Evolutionary conservation across 2,113 vertebrate genomes (phyloP).

Genomic region (Isurus oxyrinchus): DNA sequence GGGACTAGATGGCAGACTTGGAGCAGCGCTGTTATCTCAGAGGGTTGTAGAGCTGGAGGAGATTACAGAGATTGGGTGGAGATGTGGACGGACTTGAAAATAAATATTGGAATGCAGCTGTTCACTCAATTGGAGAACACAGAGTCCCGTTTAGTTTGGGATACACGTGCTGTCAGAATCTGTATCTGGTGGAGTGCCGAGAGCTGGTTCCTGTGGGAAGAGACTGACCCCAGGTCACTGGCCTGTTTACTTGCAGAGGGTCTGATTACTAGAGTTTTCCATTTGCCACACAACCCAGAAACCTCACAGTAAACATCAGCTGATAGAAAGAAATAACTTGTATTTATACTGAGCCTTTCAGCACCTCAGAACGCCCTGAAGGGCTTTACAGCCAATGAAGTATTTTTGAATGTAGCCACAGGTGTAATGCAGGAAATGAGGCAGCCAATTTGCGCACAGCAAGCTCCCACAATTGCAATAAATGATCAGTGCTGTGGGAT

Average conservation of each 20-base stretch:
- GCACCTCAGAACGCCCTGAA: background rate
- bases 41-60: background rate
- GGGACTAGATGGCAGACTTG: background rate
- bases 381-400: background rate
- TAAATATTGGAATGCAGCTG: background rate
- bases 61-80: background rate
- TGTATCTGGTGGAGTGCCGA: background rate
- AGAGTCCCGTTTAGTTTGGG: background rate
- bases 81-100: background rate
- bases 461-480: background rate
- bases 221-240: background rate
- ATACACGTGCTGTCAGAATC: background rate
- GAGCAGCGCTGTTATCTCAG: background rate
- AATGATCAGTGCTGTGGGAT: background rate
- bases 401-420: background rate
- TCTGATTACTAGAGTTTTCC: slow-evolving; percentile 24
- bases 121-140: background rate
- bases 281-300: background rate
- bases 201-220: slow-evolving; percentile 25
- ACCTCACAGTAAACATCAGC: background rate
- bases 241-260: slow-evolving; percentile 12
- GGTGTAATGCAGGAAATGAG: background rate
- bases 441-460: background rate
- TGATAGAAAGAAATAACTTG: background rate
- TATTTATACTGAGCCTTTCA: background rate